phyloP scores from a whole-genome alignment of 2,888 invertebrate species.

The Mamestra brassicae region DNA sequence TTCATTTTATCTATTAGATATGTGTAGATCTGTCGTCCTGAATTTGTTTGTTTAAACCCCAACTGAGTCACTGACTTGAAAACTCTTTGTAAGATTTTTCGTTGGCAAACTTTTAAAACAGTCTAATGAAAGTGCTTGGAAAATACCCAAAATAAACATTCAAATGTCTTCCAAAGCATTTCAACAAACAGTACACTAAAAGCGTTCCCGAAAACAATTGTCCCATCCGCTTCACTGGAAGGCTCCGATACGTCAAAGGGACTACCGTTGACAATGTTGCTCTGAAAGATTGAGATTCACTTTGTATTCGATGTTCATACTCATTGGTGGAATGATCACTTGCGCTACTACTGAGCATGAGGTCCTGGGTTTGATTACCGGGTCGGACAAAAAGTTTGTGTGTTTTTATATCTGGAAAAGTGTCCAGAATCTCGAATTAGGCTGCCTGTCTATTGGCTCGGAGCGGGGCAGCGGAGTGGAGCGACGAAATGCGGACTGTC shows the following conservation, averaged over 20 bases:
- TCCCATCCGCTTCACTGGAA: background rate
- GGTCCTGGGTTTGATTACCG: background rate
- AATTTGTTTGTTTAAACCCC: too few relatives aligned
- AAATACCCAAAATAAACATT: constrained; percentile 1
- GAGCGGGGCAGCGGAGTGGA: too few relatives aligned
- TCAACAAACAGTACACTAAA: constrained; percentile 15
- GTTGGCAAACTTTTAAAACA: background rate
- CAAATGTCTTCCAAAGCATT: constrained; percentile 6
- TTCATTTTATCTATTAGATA: background rate
- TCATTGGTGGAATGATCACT: background rate
- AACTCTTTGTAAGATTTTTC: background rate
- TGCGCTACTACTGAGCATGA: background rate
- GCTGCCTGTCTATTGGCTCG: too few relatives aligned
- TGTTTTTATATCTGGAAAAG: too few relatives aligned
- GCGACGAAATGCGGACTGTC: too few relatives aligned
- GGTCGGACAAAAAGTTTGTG: too few relatives aligned
- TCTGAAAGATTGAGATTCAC: constrained; percentile 21
- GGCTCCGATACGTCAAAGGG: constrained; percentile 35
- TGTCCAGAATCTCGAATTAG: too few relatives aligned
- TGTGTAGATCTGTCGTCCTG: too few relatives aligned
- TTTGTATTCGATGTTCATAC: constrained; percentile 22
- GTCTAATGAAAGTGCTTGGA: background rate
- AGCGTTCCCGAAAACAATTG: constrained; percentile 17
- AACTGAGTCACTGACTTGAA: too few relatives aligned
- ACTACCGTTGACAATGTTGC: constrained; percentile 9